Conservation (phyloP, 1,140 invertebrate genomes). For the Monomorium pharaonis region DNA sequence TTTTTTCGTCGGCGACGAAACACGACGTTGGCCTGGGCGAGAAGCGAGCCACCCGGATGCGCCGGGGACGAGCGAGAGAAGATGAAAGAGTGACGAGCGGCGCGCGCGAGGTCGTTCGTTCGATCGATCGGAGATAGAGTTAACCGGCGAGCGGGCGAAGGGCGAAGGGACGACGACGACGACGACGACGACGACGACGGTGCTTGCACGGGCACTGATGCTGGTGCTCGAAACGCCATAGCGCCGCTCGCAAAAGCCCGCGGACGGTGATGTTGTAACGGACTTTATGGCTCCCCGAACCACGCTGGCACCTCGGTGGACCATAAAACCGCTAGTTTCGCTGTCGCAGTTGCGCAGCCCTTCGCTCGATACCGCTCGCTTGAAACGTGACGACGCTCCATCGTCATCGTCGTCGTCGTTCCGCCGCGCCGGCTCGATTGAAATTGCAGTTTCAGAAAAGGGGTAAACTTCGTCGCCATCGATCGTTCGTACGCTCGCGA, state of each 20-base stretch:
- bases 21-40: not conserved
- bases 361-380: slow-evolving; percentile 31
- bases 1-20: no score
- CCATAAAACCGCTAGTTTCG: slow-evolving; percentile 38
- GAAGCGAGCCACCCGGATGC: not conserved
- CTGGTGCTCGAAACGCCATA: slow-evolving; percentile 16
- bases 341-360: slow-evolving; percentile 30
- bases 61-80: slow-evolving; percentile 3
- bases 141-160: slow-evolving; percentile 30
- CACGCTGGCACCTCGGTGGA: slow-evolving; percentile 35
- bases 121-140: slow-evolving; percentile 53
- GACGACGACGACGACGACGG: not conserved
- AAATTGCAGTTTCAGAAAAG: slow-evolving; percentile 57
- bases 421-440: slow-evolving; percentile 11
- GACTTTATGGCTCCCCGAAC: slow-evolving; percentile 39
- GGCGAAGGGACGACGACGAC: not conserved
- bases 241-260: slow-evolving; percentile 33
- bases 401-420: not conserved
- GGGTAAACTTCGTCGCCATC: slow-evolving; percentile 36
- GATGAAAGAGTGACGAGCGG: slow-evolving; percentile 10
- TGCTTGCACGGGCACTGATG: not conserved
- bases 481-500: slow-evolving; percentile 18
- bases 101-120: slow-evolving; percentile 14
- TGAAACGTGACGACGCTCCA: slow-evolving; percentile 5
- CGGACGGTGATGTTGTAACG: slow-evolving; percentile 27